Conservation (phyloP, 2,888 invertebrate genomes). For the Aphidius colemani region DNA sequence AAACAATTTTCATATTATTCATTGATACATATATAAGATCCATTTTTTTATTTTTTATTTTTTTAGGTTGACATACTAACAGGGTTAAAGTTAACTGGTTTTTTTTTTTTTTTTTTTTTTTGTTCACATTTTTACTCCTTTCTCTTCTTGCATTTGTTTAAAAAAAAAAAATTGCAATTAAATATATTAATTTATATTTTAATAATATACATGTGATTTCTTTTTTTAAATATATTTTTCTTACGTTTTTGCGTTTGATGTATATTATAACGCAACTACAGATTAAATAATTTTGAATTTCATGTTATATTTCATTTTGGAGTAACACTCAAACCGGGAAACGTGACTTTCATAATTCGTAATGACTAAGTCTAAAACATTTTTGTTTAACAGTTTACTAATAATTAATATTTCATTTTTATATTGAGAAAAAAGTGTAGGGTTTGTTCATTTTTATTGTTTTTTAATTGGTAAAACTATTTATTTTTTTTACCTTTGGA, state of each 20-base stretch:
- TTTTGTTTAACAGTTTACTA: no score
- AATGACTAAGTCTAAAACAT: no score
- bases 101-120: no score
- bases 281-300: background rate
- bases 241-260: conserved; percentile 15
- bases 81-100: background rate
- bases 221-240: conserved; percentile 5
- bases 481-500: no score
- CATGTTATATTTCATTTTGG: conserved; percentile 2
- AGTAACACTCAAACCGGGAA: conserved; percentile 2
- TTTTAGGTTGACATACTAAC: conserved; percentile 33
- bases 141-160: background rate
- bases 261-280: conserved; percentile 2
- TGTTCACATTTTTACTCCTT: no score
- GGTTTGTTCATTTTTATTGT: no score
- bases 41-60: conserved; percentile 25
- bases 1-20: conserved; percentile 55
- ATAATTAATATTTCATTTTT: no score
- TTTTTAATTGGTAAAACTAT: no score
- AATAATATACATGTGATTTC: background rate
- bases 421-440: background rate
- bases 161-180: conserved; percentile 21
- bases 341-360: background rate
- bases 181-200: background rate
- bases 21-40: conserved; percentile 52